A percentile compares a stretch with the other conserved stretches of the same genome.
phyloP scores from a whole-genome alignment of 2,888 invertebrate species.

The Gonocerus acuteangulatus region DNA sequence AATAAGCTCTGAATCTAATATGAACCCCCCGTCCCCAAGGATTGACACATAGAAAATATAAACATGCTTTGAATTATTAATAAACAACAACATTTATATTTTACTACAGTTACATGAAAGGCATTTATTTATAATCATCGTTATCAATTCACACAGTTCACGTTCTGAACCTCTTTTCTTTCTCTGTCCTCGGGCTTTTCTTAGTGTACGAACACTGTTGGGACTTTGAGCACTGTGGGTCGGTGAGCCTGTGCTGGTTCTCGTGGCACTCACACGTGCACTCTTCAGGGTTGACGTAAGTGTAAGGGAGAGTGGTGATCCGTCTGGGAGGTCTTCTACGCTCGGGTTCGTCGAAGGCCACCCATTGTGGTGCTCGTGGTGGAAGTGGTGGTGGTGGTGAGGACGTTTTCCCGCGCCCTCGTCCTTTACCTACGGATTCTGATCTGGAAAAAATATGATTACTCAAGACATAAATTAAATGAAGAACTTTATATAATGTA shows the following conservation, averaged over 20 bases:
- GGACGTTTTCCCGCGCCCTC: conserved; percentile 31
- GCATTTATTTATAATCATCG: background rate
- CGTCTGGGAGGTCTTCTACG: conserved; percentile 71
- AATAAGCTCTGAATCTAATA: conserved; percentile 22
- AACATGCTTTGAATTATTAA: conserved; percentile 30
- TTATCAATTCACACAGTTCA: background rate
- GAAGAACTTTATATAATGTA: no score
- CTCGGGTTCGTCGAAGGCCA: conserved; percentile 80
- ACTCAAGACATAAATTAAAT: no score
- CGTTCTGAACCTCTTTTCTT: conserved; percentile 31
- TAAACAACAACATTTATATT: conserved; percentile 33
- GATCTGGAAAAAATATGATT: conserved; percentile 31
- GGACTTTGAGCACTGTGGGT: conserved; percentile 28
- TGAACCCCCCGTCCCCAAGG: conserved; percentile 14
- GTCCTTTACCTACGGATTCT: conserved; percentile 33
- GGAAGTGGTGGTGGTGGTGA: conserved; percentile 35
- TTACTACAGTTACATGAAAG: conserved; percentile 4
- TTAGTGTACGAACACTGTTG: conserved; percentile 28
- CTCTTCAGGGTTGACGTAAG: conserved; percentile 79
- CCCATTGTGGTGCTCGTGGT: conserved; percentile 56
- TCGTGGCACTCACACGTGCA: conserved; percentile 83
- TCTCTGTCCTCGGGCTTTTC: conserved; percentile 29
- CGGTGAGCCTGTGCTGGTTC: conserved; percentile 38
- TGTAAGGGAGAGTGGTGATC: conserved; percentile 73
- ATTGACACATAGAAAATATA: conserved; percentile 30